These are phyloP conservation scores for Tenthredo distinguenda DNA, from an alignment of 2,888 invertebrate species.

Conservation along the genomic window DNA sequence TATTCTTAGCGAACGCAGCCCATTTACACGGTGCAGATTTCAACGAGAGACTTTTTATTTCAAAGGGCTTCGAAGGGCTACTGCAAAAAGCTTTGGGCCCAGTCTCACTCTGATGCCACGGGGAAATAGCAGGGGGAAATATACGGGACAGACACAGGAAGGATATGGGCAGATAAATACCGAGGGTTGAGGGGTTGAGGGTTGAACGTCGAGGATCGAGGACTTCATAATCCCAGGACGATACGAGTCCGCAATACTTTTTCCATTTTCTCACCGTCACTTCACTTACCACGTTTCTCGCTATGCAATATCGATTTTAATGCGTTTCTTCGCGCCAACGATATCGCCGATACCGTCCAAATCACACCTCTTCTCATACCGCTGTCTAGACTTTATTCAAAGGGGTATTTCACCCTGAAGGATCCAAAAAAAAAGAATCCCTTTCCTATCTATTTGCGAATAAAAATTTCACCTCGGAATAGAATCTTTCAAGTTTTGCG, in stretches of 20 bases:
- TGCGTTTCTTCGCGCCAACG: not conserved
- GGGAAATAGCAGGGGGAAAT: not conserved
- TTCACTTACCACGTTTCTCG: not conserved
- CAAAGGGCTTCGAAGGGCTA: slow-evolving; percentile 61
- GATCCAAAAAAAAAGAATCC: not conserved
- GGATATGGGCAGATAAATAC: slow-evolving; percentile 68
- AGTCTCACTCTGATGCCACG: not conserved
- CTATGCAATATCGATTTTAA: slow-evolving; percentile 46
- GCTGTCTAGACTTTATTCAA: not conserved
- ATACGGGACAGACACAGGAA: slow-evolving; percentile 67
- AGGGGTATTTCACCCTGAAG: not conserved
- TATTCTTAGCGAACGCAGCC: not conserved
- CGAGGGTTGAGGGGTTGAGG: slow-evolving; percentile 51
- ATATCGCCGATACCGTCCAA: not conserved
- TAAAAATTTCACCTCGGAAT: not conserved
- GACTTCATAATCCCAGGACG: slow-evolving; percentile 61
- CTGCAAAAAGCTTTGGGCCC: slow-evolving; percentile 29
- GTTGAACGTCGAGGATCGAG: slow-evolving; percentile 54
- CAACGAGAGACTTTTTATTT: slow-evolving; percentile 64
- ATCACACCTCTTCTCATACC: not conserved
- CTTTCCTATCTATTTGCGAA: not conserved
- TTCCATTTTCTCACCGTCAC: not conserved
- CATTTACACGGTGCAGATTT: slow-evolving; percentile 15
- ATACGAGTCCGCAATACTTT: slow-evolving; percentile 19
- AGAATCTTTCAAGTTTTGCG: not conserved